Conservation (phyloP, 1,140 invertebrate genomes). For the Pentalonia nigronervosa region DNA sequence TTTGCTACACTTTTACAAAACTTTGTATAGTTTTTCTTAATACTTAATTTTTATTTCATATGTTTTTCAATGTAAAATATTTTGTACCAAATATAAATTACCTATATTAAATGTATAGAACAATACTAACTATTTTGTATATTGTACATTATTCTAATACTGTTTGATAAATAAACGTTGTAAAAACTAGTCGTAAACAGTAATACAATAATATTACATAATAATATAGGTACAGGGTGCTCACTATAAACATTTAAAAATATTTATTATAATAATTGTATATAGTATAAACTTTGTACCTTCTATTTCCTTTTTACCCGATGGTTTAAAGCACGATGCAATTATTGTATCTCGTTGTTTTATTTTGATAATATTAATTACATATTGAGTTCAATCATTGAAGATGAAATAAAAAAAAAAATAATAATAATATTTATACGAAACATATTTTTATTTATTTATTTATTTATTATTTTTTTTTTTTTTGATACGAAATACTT, state of each 20-base stretch:
- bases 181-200: not conserved
- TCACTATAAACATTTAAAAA: not conserved
- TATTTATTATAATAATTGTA: not conserved
- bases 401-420: too few species aligned
- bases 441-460: too few species aligned
- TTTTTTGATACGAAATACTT: too few species aligned
- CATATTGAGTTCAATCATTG: too few species aligned
- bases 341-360: too few species aligned
- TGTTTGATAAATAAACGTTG: not conserved
- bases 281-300: too few species aligned
- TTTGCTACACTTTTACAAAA: not conserved
- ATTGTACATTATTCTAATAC: not conserved
- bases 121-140: not conserved
- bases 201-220: not conserved
- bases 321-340: too few species aligned
- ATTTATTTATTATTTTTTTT: too few species aligned
- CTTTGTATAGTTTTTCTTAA: not conserved
- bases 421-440: not conserved
- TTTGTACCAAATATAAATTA: not conserved
- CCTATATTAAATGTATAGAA: not conserved
- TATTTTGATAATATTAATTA: too few species aligned
- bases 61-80: not conserved
- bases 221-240: too few species aligned
- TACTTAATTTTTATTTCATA: not conserved
- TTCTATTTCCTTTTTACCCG: too few species aligned